Conservation (phyloP, 23 tunicate species). For the Halocynthia roretzi region DNA sequence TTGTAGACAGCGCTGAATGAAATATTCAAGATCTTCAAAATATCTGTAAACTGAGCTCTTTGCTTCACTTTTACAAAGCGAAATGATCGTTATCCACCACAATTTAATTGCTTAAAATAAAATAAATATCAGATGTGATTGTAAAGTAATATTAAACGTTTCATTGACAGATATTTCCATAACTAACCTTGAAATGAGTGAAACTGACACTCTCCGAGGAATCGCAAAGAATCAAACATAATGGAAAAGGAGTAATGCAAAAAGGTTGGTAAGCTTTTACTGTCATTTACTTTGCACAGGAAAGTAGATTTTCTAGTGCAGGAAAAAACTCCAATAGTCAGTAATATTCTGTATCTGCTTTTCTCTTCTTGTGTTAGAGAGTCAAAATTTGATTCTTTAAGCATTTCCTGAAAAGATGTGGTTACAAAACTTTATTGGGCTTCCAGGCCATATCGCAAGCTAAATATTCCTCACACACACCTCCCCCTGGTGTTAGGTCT, state of each 20-base stretch:
- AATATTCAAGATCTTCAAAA: not conserved
- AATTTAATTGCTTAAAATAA: constrained; percentile 3
- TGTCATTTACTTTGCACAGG: not conserved
- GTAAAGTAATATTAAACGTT: not conserved
- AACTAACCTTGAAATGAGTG: constrained; percentile 13
- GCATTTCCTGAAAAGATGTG: too few relatives aligned
- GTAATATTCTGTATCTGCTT: not conserved
- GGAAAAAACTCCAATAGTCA: constrained; percentile 13
- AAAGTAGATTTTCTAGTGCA: constrained; percentile 12
- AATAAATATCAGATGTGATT: not conserved
- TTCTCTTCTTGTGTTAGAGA: too few relatives aligned
- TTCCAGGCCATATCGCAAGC: too few relatives aligned
- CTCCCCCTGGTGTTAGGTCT: too few relatives aligned
- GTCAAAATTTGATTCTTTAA: too few relatives aligned
- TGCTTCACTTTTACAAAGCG: not conserved
- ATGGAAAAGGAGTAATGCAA: not conserved
- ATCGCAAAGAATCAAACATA: not conserved
- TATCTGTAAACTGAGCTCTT: not conserved
- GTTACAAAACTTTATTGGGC: too few relatives aligned
- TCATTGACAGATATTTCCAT: not conserved
- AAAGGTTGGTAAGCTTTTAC: not conserved
- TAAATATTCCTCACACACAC: too few relatives aligned
- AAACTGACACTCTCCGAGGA: constrained; percentile 10
- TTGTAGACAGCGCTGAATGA: not conserved
- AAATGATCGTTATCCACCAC: constrained; percentile 6